phyloP scores from a whole-genome alignment of 2,113 vertebrate genomes.

The Morone saxatilis region DNA sequence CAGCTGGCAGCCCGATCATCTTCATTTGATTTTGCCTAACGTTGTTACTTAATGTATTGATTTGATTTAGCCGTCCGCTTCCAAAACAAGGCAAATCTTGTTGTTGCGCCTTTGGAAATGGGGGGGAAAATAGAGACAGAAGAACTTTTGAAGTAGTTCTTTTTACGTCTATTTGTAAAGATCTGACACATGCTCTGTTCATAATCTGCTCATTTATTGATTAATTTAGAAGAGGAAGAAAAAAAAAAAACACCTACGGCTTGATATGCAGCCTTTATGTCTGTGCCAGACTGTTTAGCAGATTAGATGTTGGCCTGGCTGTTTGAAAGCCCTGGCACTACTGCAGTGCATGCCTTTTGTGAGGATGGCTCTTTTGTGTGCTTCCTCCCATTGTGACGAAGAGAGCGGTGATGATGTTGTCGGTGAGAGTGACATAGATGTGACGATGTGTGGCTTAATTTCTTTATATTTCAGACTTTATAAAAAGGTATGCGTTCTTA shows the following conservation, averaged over 20 bases:
- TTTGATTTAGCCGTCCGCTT: conserved; percentile 58
- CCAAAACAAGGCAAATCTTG: conserved; percentile 43
- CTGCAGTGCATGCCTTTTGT: conserved; percentile 35
- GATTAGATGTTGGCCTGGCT: conserved; percentile 48
- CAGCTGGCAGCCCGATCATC: conserved; percentile 43
- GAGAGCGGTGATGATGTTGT: conserved; percentile 11
- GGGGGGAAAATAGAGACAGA: not conserved
- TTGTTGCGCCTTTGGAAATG: conserved; percentile 16
- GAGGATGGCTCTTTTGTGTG: conserved; percentile 20
- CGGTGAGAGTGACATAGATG: not conserved
- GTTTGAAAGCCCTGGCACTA: conserved; percentile 33
- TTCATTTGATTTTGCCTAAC: conserved; percentile 69
- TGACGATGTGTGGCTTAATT: not conserved
- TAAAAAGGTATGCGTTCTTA: not conserved
- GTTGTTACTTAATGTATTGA: conserved; percentile 68
- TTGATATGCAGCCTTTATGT: conserved; percentile 40
- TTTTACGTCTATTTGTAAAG: not conserved
- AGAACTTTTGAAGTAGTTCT: not conserved
- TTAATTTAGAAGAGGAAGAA: not conserved
- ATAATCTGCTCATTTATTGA: conserved; percentile 16
- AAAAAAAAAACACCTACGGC: not conserved
- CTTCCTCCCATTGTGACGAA: conserved; percentile 15
- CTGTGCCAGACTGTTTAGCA: conserved; percentile 42
- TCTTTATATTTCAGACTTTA: not conserved
- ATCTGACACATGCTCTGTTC: not conserved